These are phyloP conservation scores for Progne subis DNA, from an alignment of 2,113 vertebrate genomes.

Conservation along the genomic window DNA sequence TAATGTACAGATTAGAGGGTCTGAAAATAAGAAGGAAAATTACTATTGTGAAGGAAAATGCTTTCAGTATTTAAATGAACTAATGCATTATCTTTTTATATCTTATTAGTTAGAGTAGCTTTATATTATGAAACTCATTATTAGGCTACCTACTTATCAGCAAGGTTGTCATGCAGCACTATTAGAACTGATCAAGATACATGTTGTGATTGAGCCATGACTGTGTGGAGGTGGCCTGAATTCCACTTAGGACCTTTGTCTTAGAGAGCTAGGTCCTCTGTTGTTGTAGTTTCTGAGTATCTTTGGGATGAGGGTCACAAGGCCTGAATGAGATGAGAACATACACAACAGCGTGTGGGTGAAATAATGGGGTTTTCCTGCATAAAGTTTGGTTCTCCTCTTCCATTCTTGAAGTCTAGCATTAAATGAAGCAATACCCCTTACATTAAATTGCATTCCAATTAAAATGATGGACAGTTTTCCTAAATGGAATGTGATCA, in stretches of 20 bases:
- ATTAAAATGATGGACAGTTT: not conserved
- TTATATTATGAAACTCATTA: not conserved
- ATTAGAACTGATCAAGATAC: not conserved
- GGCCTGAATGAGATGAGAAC: not conserved
- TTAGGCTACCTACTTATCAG: not conserved
- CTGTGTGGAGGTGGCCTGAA: not conserved
- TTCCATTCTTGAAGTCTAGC: not conserved
- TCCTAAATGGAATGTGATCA: not conserved
- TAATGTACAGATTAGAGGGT: not conserved
- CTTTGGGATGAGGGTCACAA: not conserved
- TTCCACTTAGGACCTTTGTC: not conserved
- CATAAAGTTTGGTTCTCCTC: not conserved
- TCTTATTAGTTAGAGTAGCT: not conserved
- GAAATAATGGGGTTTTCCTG: accelerated
- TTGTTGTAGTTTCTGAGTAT: not conserved
- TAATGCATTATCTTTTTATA: not conserved
- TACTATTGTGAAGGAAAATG: not conserved
- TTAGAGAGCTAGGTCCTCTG: not conserved
- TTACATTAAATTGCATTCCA: not conserved
- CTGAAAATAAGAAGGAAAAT: not conserved
- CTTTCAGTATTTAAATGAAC: not conserved
- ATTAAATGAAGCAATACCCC: not conserved
- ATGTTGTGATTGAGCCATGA: not conserved
- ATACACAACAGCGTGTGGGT: not conserved
- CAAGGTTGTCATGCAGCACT: not conserved